These are phyloP conservation scores for Mohoua ochrocephala DNA, from an alignment of 2,113 vertebrate genomes.

Conservation along the genomic window DNA sequence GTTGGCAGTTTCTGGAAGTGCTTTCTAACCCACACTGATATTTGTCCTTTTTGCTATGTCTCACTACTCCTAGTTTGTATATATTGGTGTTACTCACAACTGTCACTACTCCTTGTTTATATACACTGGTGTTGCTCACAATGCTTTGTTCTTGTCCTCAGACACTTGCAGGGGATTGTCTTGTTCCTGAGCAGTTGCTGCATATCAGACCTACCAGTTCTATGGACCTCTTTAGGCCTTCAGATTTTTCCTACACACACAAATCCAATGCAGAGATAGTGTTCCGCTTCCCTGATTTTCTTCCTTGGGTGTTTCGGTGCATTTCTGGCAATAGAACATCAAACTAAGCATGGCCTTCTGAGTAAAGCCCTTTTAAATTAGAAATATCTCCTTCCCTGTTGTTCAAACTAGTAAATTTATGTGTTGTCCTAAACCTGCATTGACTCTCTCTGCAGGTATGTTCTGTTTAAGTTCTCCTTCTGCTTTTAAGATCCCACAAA, in stretches of 20 bases:
- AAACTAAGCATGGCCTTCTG: background rate
- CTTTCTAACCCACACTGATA: background rate
- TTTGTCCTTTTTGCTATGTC: background rate
- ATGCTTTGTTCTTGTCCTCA: background rate
- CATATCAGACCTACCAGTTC: background rate
- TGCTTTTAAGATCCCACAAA: background rate
- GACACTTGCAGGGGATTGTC: background rate
- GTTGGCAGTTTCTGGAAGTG: background rate
- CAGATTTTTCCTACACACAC: fast-evolving
- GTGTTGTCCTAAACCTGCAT: background rate
- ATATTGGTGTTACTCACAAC: background rate
- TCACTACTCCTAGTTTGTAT: background rate
- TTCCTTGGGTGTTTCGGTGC: background rate
- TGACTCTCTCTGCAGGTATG: background rate
- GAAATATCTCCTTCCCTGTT: background rate
- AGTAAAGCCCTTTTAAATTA: background rate
- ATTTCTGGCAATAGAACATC: background rate
- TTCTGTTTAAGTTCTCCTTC: background rate
- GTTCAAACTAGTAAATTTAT: background rate
- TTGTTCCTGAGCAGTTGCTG: background rate
- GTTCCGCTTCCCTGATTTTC: background rate
- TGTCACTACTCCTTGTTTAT: background rate
- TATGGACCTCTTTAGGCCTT: background rate
- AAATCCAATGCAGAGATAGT: background rate
- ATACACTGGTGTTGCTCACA: background rate